phyloP scores from a whole-genome alignment of 1,140 invertebrate genomes.

The Teleopsis dalmanni region DNA sequence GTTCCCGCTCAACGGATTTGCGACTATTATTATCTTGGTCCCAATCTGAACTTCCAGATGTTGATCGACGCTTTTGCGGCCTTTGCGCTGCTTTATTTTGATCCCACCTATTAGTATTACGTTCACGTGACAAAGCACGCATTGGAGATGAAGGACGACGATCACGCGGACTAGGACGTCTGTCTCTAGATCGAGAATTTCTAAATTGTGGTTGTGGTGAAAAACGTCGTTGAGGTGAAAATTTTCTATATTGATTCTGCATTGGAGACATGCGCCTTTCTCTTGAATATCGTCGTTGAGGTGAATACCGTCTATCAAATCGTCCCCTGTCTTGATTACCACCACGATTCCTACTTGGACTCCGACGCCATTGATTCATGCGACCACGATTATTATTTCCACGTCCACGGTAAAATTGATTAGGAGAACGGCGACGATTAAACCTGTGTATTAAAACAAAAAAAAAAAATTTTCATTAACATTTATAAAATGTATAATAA shows the following conservation, averaged over 20 bases:
- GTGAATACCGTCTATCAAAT: constrained; percentile 31
- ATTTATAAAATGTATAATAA: too few species aligned
- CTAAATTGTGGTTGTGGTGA: constrained; percentile 17
- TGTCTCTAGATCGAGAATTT: constrained; percentile 13
- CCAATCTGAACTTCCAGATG: constrained; percentile 18
- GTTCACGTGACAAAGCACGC: constrained; percentile 12
- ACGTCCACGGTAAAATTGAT: constrained; percentile 27
- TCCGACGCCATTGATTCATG: constrained; percentile 18
- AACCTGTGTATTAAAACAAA: constrained; percentile 21
- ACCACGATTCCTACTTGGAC: constrained; percentile 13
- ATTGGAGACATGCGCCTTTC: constrained; percentile 30
- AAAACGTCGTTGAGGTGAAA: constrained; percentile 31
- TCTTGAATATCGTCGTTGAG: constrained; percentile 27
- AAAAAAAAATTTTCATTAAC: constrained; percentile 5
- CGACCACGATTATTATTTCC: constrained; percentile 23
- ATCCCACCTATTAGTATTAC: constrained; percentile 21
- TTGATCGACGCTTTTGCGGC: constrained; percentile 15
- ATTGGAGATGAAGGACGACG: constrained; percentile 22
- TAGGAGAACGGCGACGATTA: constrained; percentile 35
- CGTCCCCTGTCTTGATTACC: constrained; percentile 17
- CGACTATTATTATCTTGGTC: constrained; percentile 6
- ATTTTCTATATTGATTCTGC: constrained; percentile 18
- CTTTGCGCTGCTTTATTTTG: constrained; percentile 1
- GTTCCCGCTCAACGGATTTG: neutral
- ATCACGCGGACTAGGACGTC: constrained; percentile 23